These are phyloP conservation scores for Panagrolaimus sp. DNA, from an alignment of 1,140 invertebrate species.

Conservation along the genomic window DNA sequence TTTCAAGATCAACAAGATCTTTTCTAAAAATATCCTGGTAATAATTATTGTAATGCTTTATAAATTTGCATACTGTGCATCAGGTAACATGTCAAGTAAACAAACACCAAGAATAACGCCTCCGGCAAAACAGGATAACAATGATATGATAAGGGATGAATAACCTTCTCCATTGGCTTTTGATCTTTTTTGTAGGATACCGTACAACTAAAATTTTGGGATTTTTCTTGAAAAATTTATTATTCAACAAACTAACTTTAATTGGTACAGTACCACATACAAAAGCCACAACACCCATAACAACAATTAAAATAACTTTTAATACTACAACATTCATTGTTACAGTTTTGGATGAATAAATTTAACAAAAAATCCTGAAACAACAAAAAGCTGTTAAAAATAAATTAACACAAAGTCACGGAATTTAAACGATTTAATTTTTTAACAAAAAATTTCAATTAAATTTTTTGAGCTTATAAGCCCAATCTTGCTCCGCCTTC, in stretches of 20 bases:
- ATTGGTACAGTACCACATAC: not conserved
- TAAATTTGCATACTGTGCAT: conserved; percentile 16
- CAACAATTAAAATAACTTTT: not conserved
- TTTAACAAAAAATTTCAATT: no score
- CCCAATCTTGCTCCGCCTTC: no score
- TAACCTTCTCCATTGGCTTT: not conserved
- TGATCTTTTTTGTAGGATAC: not conserved
- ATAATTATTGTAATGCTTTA: not conserved
- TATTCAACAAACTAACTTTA: not conserved
- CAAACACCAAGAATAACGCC: conserved; percentile 33
- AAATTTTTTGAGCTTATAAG: no score
- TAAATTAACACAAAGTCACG: no score
- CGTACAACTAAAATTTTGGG: not conserved
- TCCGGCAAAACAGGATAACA: conserved; percentile 32
- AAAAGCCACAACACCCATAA: conserved; percentile 3
- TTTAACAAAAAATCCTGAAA: no score
- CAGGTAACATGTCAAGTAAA: conserved; percentile 28
- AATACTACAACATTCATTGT: conserved; percentile 5
- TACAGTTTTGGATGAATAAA: not conserved
- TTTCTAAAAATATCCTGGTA: conserved; percentile 30
- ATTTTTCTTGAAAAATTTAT: not conserved
- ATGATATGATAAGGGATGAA: conserved; percentile 19
- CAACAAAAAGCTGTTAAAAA: no score
- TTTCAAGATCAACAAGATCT: conserved; percentile 33
- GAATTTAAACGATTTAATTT: no score